Evolutionary conservation across 2,888 invertebrate species (phyloP), one percentile per base, ranked within the genome.

Genomic region (Palloptera scutellata): DNA sequence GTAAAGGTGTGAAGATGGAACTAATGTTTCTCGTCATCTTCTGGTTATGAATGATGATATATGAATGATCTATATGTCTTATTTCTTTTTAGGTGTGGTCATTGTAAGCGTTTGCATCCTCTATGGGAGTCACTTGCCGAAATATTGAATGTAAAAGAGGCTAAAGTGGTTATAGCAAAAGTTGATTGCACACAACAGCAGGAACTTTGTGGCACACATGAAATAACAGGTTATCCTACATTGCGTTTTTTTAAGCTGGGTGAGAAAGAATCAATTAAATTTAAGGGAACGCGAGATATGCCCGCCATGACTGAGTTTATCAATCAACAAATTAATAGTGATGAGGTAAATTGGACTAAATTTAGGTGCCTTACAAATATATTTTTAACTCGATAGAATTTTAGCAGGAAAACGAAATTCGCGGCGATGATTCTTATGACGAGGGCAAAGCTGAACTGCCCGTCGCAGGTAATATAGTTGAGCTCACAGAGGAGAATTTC

Each of bases 121-220:
- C 87, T 89, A 0, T 97, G 96, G 96, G 91, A 94, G 53, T 89
- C 92, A 72, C 85, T 97, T 55, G 96, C 93, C 0, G 88, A 90
- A 64, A 88, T 90, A 52, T 89, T 91, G 78, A 88, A 90, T 61
- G 78, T 81, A 55, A 88, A 89, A 75, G 91, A 92, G 73, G 88
- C 89, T 59, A 79, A 80, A 74, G 90, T 95, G 48, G 88, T 89
- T 67, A 90, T 96, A 71, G 91, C 91, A 13, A 94, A 94, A 85
- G 88, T 97, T 41, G 96, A 97, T 83, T 97, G 97, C 78, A 92
- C 94, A 60, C 88, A 90, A 73, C 88, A 91, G 79, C 88, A 90
- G 71, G 86, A 88, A 13, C 86, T 93, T 1, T 97, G 97, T 83
- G 88, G 88, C 61, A 89, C 90, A 73, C 92, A 92, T 80, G 92